Evolutionary conservation across 2,888 invertebrate genomes (phyloP).

Genomic region (Caradrina clavipalpis): DNA sequence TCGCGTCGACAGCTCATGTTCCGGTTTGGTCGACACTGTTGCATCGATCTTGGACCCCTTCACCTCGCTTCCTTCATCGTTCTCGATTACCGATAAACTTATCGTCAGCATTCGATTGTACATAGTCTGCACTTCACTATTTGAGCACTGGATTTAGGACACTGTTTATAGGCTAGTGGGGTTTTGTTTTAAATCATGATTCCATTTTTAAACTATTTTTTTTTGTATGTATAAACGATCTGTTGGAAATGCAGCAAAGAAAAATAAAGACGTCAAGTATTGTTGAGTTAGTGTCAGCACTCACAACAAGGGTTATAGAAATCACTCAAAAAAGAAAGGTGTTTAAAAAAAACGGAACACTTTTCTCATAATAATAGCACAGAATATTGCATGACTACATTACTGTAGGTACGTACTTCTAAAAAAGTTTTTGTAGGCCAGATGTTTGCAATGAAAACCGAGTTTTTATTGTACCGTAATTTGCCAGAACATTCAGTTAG

Average conservation of each 20-base stretch:
- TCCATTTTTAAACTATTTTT: slow-evolving; percentile 9
- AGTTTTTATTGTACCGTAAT: slow-evolving; percentile 45
- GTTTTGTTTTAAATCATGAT: slow-evolving; percentile 33
- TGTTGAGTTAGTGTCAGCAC: neutral
- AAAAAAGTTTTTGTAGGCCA: slow-evolving; percentile 35
- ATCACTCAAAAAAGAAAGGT: neutral
- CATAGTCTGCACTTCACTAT: slow-evolving; percentile 80
- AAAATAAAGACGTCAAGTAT: slow-evolving; percentile 7
- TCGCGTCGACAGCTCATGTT: slow-evolving; percentile 85
- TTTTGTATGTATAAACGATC: slow-evolving; percentile 12
- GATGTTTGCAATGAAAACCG: slow-evolving; percentile 47
- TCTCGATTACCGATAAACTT: slow-evolving; percentile 63
- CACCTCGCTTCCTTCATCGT: slow-evolving; percentile 68
- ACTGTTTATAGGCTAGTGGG: slow-evolving; percentile 54
- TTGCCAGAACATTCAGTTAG: slow-evolving; percentile 52
- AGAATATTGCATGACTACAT: slow-evolving; percentile 19
- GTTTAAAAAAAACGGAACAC: neutral
- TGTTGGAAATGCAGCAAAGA: slow-evolving; percentile 37
- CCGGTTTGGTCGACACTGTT: slow-evolving; percentile 71
- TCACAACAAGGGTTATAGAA: neutral
- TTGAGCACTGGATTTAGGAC: slow-evolving; percentile 67
- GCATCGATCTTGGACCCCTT: slow-evolving; percentile 76
- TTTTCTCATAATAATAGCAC: neutral
- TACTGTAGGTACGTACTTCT: slow-evolving; percentile 5
- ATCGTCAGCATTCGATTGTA: slow-evolving; percentile 69